Conservation (phyloP, 2,797 vertebrate species). For the Psittacula derbiana region DNA sequence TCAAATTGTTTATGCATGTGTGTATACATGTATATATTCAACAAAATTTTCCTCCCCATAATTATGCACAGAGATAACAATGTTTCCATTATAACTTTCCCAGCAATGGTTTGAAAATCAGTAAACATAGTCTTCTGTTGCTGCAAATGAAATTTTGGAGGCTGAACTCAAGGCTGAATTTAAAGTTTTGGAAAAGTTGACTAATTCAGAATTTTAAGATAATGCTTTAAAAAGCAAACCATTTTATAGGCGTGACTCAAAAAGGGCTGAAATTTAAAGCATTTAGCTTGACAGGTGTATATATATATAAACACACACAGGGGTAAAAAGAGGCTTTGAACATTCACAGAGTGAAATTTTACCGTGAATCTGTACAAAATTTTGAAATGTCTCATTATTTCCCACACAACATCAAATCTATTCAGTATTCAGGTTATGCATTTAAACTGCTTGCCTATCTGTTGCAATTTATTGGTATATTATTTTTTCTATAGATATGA, state of each 20-base stretch:
- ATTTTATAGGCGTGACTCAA: conserved; percentile 23
- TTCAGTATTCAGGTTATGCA: background rate
- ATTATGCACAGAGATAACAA: conserved; percentile 42
- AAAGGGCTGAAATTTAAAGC: conserved; percentile 3
- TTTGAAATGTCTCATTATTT: background rate
- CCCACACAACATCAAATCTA: background rate
- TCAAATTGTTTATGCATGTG: background rate
- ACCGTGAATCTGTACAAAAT: background rate
- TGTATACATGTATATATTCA: background rate
- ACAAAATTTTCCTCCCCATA: background rate
- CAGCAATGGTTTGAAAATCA: background rate
- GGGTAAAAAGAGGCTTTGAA: background rate
- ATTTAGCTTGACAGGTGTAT: background rate
- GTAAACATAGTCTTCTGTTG: background rate
- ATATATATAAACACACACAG: background rate
- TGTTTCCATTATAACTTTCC: conserved; percentile 6
- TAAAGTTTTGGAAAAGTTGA: conserved; percentile 33
- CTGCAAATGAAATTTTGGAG: background rate
- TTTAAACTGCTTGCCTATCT: background rate
- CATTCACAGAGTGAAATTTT: background rate
- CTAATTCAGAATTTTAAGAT: conserved; percentile 25
- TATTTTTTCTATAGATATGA: background rate
- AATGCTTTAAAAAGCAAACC: conserved; percentile 29
- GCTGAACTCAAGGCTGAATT: background rate
- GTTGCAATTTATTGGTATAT: background rate